Evolutionary conservation across 2,797 vertebrate species (phyloP), one percentile per base, ranked within the genome.

Genomic region (Fistularia tabacaria): DNA sequence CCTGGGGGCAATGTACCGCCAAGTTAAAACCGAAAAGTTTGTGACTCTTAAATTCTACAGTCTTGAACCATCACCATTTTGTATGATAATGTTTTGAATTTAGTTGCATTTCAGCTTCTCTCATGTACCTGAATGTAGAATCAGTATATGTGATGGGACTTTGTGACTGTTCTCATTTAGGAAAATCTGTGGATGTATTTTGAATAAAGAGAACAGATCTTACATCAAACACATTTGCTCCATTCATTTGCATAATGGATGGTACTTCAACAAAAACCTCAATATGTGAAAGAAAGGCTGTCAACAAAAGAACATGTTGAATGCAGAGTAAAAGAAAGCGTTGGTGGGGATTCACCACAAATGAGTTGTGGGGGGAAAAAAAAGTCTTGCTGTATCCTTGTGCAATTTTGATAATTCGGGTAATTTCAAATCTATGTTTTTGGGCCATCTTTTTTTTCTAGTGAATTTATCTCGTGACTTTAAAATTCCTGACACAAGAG

Each of bases 221-320:
- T 7, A 54, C 52, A 54, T 53, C 46, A 50, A 53, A 56, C 64
- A 66, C 40, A 59, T 54, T 64, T 52, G 43, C 11, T 46, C 36
- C 13, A 38, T 11, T 12, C 54, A 46, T 76, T 66, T 71, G 63
- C 52, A 62, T 64, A 72, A 63, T 49, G 56, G 47, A 66, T 62
- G 37, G 45, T 46, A 36, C 46, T 10, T 41, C 40, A 43, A 0
- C 1, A 42, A 54, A 47, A 50, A 14, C 15, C 15, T 47, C 6
- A 12, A 50, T 65, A 66, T 51, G 10, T 42, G 10, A 49, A 46
- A 12, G 13, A 38, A 48, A 40, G 13, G 4, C 10, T 37, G 13
- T 37, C 11, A 46, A 47, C n/a, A 51, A 41, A 56, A 49, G 37
- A 50, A 38, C 6, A 6, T 38, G 46, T 12, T 51, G 62, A 49